These are phyloP conservation scores for Poecilobothrus nobilitatus DNA, from an alignment of 2,888 invertebrate genomes.

Conservation along the genomic window DNA sequence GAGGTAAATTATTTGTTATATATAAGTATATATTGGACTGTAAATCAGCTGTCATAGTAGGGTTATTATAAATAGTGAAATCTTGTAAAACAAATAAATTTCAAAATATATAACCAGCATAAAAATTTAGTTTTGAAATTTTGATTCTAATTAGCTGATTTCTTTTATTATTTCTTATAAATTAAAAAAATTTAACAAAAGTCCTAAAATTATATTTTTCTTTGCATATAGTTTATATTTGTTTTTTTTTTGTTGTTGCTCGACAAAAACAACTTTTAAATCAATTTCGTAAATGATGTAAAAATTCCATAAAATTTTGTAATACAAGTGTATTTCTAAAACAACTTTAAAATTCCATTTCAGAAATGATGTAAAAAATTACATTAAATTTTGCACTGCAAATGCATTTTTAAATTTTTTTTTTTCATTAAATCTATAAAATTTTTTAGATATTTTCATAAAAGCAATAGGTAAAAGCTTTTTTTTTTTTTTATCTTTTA, in stretches of 20 bases:
- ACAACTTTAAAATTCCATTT: background rate
- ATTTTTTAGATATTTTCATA: background rate
- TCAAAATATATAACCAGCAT: too few species aligned
- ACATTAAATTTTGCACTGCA: background rate
- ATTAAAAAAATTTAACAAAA: too few species aligned
- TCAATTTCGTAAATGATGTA: background rate
- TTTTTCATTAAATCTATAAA: background rate
- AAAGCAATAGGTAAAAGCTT: background rate
- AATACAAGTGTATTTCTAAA: background rate
- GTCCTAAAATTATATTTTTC: too few species aligned
- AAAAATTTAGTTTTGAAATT: too few species aligned
- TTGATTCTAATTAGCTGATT: too few species aligned
- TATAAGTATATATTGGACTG: too few species aligned
- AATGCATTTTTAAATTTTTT: background rate
- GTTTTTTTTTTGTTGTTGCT: too few species aligned
- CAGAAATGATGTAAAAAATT: background rate
- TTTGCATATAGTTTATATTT: too few species aligned
- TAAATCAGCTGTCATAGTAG: too few species aligned
- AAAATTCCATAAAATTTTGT: background rate
- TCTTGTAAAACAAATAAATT: too few species aligned
- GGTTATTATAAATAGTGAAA: too few species aligned
- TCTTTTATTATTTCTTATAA: too few species aligned
- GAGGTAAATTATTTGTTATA: constrained; percentile 33
- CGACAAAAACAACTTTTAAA: background rate
- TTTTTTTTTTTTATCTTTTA: background rate